Evolutionary conservation across 2,113 vertebrate species (phyloP).

Genomic region (Elachura formosa): DNA sequence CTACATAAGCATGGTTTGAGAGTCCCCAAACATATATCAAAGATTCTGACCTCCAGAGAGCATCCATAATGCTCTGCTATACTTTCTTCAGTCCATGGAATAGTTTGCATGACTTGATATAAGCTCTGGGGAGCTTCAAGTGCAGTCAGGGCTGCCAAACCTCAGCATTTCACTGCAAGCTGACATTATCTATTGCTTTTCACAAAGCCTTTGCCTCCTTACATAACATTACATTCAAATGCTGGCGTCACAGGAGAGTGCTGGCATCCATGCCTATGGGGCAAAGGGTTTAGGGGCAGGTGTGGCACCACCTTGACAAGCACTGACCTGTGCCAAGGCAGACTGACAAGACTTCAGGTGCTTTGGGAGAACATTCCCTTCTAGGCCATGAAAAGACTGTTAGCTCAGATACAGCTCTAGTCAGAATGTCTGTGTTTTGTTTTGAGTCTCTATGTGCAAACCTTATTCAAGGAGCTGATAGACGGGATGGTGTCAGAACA

Average conservation of each 20-base stretch:
- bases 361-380: neutral
- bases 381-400: neutral
- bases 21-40: neutral
- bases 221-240: neutral
- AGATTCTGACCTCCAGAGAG: neutral
- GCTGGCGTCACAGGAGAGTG: neutral
- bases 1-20: neutral
- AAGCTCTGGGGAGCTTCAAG: neutral
- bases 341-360: neutral
- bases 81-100: neutral
- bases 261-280: accelerated
- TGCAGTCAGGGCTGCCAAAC: neutral
- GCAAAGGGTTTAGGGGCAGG: accelerated
- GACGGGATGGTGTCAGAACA: neutral
- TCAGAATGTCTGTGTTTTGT: neutral
- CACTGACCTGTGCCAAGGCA: neutral
- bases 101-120: neutral
- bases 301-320: neutral
- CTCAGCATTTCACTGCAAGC: neutral
- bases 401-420: neutral
- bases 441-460: neutral
- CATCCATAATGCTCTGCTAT: neutral
- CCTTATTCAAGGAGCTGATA: neutral
- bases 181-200: neutral
- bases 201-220: neutral